Base-by-base conservation (phyloP, 2,113 vertebrate species). In the Leptobrachium leishanense region DNA sequence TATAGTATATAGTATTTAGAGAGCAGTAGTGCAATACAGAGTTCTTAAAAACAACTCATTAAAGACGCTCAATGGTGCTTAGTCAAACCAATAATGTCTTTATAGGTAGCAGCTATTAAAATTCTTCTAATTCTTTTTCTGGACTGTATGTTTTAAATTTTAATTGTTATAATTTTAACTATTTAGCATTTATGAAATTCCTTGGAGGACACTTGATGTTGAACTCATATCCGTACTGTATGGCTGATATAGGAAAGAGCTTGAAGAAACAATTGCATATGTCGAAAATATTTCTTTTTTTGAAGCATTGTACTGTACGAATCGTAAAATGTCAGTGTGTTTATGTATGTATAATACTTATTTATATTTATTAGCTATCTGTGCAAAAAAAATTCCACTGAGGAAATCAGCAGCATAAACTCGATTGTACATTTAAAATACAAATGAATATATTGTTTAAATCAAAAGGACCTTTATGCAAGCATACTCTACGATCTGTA, bases 21-120 rank as follows among this genome's bases (percentile, higher is more conserved):
- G 81, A 43, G 69, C 79, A 76, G 62, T 40, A 68, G 79, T 67
- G 81, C 83, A 82, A 80, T 79, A 72, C 68, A 55, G 68, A 76
- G 50, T 81, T 82, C 42, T 69, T 53, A 31, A 50, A 46, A 72
- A 82, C 0, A 5, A 0, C 68, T 80, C 67, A 8, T 81, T 43
- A 43, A 78, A 74, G 42, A 43, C 12, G 50, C 82, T 69, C 74
- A 43, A 9, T 68, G 82, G 78, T 75, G 71, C 74, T 68, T 85
- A 84, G 78, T 77, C 75, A 79, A 77, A 70, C 64, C 79, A 71
- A 82, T 57, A 5, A 46, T 72, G 76, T 75, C 65, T 41, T 67
- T 69, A 76, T 68, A 84, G 82, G 76, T 31, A 77, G 72, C 43
- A 85, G 71, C 77, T 75, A 77, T 82, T 65, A 41, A 81, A 65